Evolutionary conservation across 2,888 invertebrate species (phyloP).

Genomic region (Chalcosyrphus nemorum): DNA sequence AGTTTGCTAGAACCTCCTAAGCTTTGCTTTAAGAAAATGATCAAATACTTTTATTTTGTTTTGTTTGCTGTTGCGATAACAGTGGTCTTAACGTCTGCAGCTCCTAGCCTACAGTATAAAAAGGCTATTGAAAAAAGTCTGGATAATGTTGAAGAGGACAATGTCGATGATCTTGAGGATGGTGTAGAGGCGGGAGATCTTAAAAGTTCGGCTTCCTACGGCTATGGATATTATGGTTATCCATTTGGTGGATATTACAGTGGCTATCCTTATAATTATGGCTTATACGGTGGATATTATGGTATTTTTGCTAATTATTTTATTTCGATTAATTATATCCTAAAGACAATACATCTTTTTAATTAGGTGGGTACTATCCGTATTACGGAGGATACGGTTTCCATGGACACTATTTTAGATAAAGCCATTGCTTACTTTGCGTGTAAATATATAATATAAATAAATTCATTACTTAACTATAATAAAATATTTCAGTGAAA

Average conservation of each 20-base stretch:
- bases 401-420: constrained; percentile 78
- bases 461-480: neutral
- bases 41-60: neutral
- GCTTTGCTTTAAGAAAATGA: constrained; percentile 11
- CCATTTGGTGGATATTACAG: constrained; percentile 77
- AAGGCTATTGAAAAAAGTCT: neutral
- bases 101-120: neutral
- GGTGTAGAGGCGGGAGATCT: constrained; percentile 78
- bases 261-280: constrained; percentile 66
- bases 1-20: constrained; percentile 4
- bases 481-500: neutral
- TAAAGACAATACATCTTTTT: neutral
- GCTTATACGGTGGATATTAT: constrained; percentile 31
- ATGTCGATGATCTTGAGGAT: constrained; percentile 65
- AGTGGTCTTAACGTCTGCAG: neutral
- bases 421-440: neutral
- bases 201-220: constrained; percentile 78
- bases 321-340: neutral
- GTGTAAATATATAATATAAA: neutral
- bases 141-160: neutral
- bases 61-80: neutral
- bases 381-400: constrained; percentile 76
- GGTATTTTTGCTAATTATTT: constrained; percentile 12
- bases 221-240: constrained; percentile 79
- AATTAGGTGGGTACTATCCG: constrained; percentile 40